phyloP scores from a whole-genome alignment of 2,797 vertebrate species.

The Vespertilio murinus region DNA sequence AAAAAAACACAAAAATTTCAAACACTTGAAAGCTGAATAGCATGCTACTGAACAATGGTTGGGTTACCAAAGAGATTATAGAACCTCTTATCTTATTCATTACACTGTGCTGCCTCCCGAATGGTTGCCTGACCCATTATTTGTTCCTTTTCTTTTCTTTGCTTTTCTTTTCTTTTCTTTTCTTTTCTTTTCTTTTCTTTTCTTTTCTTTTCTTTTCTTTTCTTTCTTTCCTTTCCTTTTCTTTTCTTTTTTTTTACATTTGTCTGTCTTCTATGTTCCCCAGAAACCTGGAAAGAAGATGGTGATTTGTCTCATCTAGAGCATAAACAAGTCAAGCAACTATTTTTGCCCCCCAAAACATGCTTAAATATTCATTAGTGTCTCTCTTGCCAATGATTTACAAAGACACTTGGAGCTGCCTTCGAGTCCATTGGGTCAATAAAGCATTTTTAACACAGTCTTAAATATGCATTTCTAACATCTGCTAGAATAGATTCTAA shows the following conservation, averaged over 20 bases:
- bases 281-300: not conserved
- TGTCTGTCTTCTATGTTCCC: not conserved
- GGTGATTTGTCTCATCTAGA: constrained; percentile 50
- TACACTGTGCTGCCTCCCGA: not conserved
- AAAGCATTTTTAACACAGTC: constrained; percentile 72
- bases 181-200: not conserved
- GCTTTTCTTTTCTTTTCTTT: not conserved
- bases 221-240: not conserved
- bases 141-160: not conserved
- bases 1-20: too few relatives aligned
- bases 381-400: constrained; percentile 67
- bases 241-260: not conserved
- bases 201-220: not conserved
- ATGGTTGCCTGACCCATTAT: not conserved
- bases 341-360: constrained; percentile 69
- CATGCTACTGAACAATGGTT: too few relatives aligned
- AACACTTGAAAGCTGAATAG: too few relatives aligned
- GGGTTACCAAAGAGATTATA: too few relatives aligned
- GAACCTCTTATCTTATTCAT: not conserved
- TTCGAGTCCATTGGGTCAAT: constrained; percentile 73
- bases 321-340: constrained; percentile 69
- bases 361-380: constrained; percentile 68
- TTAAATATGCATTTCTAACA: constrained; percentile 75
- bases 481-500: constrained; percentile 18
- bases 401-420: constrained; percentile 61